Base-by-base conservation (phyloP, 2,797 vertebrate species). In the Cygnus olor region DNA sequence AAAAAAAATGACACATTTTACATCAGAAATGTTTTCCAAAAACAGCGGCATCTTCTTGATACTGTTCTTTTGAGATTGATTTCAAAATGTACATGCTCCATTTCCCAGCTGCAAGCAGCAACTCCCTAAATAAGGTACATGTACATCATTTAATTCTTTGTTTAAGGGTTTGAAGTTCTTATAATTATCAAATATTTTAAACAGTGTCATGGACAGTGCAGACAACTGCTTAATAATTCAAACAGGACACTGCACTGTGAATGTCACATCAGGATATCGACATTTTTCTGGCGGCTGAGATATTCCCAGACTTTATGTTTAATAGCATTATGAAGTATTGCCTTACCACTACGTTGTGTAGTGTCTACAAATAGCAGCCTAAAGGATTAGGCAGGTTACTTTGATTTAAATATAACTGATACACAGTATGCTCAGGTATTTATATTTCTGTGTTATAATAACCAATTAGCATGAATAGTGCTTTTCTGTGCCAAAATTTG, bases 321-420 rank as follows among this genome's bases (percentile, higher is more conserved):
- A 94, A 79, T 47, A 90, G 16, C 25, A 60, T 4, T 49, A 69
- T 70, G 88, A 94, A 60, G 21, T 25, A 16, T 28, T 84, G 93
- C 81, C 89, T 96, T 87, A 70, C 77, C 61, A 88, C 64, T 82
- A 80, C 49, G 81, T 44, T 47, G 47, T 61, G 77, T 88, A 84
- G 73, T 78, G 78, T 85, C 89, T 94, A 89, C 76, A 89, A 76
- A 82, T 42, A 93, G 69, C 88, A 61, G 71, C 57, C 81, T 66
- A 88, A 83, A 95, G 88, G 57, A 95, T 61, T 83, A 95, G 58
- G 94, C 94, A 97, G 54, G 53, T 57, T 91, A 73, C 45, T 91
- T 96, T 40, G 14, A 96, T 91, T 91, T 97, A 95, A 96, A 96
- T 64, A 28, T 61, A 94, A 89, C 63, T 82, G 61, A 95, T 56